Percentiles rank a stretch among this genome's conserved stretches.
Conservation (phyloP, 2,113 vertebrate genomes). For the Irena cyanogastra region DNA sequence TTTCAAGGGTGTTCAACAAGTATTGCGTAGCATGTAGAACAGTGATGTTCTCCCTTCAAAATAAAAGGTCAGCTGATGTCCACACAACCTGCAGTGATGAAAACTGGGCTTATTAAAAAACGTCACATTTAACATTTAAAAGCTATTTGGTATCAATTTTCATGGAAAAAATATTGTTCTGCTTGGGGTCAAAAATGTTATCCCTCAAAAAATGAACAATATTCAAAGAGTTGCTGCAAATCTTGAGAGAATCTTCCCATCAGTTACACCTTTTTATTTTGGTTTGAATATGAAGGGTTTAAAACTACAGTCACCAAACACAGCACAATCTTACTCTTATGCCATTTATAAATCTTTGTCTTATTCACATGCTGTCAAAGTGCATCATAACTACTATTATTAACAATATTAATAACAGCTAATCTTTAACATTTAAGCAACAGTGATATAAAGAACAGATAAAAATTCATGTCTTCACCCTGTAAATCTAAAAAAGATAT, state of each 20-base stretch:
- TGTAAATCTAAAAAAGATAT: neutral
- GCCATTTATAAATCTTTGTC: neutral
- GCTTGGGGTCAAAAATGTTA: neutral
- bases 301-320: neutral
- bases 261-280: neutral
- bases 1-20: neutral
- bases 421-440: neutral
- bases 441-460: neutral
- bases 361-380: neutral
- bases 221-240: neutral
- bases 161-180: neutral
- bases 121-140: neutral
- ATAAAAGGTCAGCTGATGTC: neutral
- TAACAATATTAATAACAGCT: neutral
- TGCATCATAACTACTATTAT: neutral
- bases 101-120: neutral
- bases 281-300: neutral
- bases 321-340: neutral
- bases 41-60: neutral
- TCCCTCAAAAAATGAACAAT: neutral
- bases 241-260: neutral
- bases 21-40: neutral
- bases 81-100: neutral
- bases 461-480: neutral
- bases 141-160: neutral